Evolutionary conservation across 2,797 vertebrate genomes (phyloP), one percentile per base, ranked within the genome.

Genomic region (Gobionotothen gibberifrons): DNA sequence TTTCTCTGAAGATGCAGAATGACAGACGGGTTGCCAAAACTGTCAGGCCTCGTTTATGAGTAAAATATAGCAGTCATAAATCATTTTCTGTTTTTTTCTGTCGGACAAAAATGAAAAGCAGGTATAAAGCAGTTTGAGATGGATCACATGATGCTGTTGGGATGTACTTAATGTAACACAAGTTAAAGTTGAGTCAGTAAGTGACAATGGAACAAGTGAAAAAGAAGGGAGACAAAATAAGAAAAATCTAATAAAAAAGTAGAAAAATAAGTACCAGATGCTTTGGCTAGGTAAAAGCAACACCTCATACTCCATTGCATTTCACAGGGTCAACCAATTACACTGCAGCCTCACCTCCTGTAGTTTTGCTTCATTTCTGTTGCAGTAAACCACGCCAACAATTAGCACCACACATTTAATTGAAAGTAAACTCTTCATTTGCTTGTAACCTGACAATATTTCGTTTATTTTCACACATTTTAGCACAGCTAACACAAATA

Each of bases 11-110:
- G 36, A 71, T 40, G 60, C 10, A 22, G 44, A 54, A 64, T 66
- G 57, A 72, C 70, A 59, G 61, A 62, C 36, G 1, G 51, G 66
- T 51, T 44, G 67, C n/a, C 39, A 40, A n/a, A 22, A 40, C 11
- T 46, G 54, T 77, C 49, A 53, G 60, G 19, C 61, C 60, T 39
- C 2, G 0, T 71, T 75, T 57, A 46, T 3, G 42, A 44, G 19
- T 3, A 13, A 14, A 14, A 36, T 52, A 52, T 21, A n/a, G 19
- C 40, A 19, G 15, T 40, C 29, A 68, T 78, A 46, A 73, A 64
- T 61, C 3, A 48, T 39, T 51, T 49, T 61, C 22, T 26, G 4
- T 64, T 7, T 17, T 73, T 55, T 62, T 16, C 19, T 36, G 26
- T 36, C 2, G 0, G 29, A 32, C 9, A 0, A 22, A 21, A 65